Evolutionary conservation across 2,797 vertebrate species (phyloP).

Genomic region (Graptemys geographica): DNA sequence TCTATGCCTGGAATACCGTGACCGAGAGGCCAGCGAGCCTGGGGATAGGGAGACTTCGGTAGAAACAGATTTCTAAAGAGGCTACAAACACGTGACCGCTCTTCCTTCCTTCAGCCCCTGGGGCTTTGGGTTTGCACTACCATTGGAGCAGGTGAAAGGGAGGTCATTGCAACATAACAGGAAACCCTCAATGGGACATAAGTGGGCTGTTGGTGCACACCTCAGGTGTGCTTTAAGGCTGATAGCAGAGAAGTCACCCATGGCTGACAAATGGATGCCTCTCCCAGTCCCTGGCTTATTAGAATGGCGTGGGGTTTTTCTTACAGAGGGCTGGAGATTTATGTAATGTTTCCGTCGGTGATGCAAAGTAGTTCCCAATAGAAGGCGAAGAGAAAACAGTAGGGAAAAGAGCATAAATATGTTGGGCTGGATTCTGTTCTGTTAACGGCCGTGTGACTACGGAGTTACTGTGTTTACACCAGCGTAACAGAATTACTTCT

Average conservation of each 20-base stretch:
- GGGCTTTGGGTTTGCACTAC: background rate
- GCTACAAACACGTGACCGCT: background rate
- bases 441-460: background rate
- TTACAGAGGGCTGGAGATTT: background rate
- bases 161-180: background rate
- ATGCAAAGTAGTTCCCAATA: background rate
- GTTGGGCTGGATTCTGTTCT: background rate
- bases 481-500: background rate
- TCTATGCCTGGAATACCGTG: background rate
- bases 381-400: background rate
- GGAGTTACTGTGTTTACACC: background rate
- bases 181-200: background rate
- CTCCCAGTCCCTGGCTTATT: too few species aligned
- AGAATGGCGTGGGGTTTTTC: background rate
- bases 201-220: background rate
- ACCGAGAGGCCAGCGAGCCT: background rate
- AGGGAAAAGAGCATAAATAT: background rate
- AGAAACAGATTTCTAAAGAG: background rate
- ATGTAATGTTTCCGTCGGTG: background rate
- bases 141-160: background rate
- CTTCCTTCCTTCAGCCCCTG: background rate
- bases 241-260: background rate
- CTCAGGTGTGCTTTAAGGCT: background rate
- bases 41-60: background rate
- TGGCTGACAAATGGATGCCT: background rate